Percentiles rank a stretch among this genome's conserved stretches.
Evolutionary conservation across 2,113 vertebrate species (phyloP).

Genomic region (Mola mola): DNA sequence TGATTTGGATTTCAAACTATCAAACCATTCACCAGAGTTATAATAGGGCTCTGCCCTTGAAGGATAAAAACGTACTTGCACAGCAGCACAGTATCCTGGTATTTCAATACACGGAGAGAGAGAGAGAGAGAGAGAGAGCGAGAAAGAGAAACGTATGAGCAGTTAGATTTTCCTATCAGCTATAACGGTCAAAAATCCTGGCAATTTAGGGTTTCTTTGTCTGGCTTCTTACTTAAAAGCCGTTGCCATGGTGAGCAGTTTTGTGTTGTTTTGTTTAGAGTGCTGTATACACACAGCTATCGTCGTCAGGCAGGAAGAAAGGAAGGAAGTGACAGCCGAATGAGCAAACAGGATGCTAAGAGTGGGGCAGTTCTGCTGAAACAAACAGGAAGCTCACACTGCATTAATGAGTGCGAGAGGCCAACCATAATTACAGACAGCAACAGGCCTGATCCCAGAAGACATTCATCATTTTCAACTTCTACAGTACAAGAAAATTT

Average conservation of each 20-base stretch:
- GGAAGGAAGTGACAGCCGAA: constrained; percentile 71
- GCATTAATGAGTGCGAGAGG: constrained; percentile 59
- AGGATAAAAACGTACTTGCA: not conserved
- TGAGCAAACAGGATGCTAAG: constrained; percentile 77
- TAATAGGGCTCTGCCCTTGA: constrained; percentile 11
- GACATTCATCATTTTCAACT: constrained; percentile 24
- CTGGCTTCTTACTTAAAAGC: not conserved
- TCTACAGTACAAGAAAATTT: constrained; percentile 3
- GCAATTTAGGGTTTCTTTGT: too few species aligned
- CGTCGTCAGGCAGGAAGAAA: constrained; percentile 47
- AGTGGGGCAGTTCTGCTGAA: constrained; percentile 39
- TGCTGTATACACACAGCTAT: constrained; percentile 42
- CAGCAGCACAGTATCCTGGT: too few species aligned
- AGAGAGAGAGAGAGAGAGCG: too few species aligned
- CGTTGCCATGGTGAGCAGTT: constrained; percentile 30
- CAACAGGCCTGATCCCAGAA: not conserved
- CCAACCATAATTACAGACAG: constrained; percentile 27
- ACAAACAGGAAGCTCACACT: constrained; percentile 53
- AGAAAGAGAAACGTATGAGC: too few species aligned
- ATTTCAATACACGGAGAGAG: too few species aligned
- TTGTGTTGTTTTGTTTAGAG: constrained; percentile 55
- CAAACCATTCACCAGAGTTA: constrained; percentile 22
- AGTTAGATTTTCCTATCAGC: too few species aligned
- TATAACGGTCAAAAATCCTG: too few species aligned
- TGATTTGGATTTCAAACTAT: constrained; percentile 38